phyloP scores from a whole-genome alignment of 2,113 vertebrate genomes.

The Trematomus loennbergii region DNA sequence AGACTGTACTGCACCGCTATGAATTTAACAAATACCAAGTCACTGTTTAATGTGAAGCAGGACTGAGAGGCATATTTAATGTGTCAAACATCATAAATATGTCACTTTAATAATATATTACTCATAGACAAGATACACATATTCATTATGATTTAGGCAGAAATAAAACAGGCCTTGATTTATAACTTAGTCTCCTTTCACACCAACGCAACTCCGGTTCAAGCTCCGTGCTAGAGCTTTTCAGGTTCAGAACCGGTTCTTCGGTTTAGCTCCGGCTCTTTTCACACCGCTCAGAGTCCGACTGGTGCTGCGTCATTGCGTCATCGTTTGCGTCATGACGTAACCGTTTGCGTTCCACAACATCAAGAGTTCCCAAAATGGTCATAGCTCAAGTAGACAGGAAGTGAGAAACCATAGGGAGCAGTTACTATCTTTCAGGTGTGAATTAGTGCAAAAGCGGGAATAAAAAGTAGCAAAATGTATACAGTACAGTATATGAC shows the following conservation, averaged over 20 bases:
- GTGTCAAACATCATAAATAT: background rate
- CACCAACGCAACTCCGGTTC: too few relatives aligned
- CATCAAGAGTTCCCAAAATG: background rate
- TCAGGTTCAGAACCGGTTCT: too few relatives aligned
- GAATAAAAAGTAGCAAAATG: background rate
- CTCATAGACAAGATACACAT: background rate
- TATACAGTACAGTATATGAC: too few relatives aligned
- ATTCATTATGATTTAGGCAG: background rate
- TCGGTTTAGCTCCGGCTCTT: too few relatives aligned
- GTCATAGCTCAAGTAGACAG: background rate
- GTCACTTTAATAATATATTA: background rate
- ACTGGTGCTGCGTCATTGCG: too few relatives aligned
- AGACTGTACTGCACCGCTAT: constrained; percentile 29
- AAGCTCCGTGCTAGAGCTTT: too few relatives aligned
- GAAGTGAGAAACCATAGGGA: background rate
- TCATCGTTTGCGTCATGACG: too few relatives aligned
- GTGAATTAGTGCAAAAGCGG: background rate
- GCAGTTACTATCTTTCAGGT: background rate
- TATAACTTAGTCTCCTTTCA: background rate
- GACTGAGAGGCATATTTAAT: constrained; percentile 9
- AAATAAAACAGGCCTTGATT: background rate
- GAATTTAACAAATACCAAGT: constrained; percentile 29
- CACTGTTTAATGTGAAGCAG: background rate
- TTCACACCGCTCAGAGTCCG: too few relatives aligned
- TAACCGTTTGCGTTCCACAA: too few relatives aligned